Conservation (phyloP, 2,888 invertebrate genomes). For the Yponomeuta sedellus region DNA sequence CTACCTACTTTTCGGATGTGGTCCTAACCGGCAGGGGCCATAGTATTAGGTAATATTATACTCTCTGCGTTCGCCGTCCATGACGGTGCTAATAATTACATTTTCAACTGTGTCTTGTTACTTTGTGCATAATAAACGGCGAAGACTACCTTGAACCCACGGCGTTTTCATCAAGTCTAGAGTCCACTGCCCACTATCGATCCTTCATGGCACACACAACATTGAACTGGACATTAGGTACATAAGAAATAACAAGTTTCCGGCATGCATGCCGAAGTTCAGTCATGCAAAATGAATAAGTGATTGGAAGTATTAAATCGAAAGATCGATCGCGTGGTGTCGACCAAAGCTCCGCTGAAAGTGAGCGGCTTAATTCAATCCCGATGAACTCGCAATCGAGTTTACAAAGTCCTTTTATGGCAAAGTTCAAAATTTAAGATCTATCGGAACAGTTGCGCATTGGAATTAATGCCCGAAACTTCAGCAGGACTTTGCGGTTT, state of each 20-base stretch:
- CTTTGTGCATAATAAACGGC: no score
- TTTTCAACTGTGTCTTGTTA: no score
- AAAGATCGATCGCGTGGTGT: neutral
- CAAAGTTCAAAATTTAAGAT: neutral
- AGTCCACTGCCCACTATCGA: no score
- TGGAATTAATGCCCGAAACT: neutral
- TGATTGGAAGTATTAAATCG: neutral
- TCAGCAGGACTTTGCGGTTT: neutral
- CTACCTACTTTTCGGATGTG: no score
- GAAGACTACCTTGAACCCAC: no score
- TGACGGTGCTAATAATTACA: no score
- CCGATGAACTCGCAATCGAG: neutral
- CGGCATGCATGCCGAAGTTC: neutral
- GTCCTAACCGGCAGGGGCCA: neutral
- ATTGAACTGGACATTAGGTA: no score
- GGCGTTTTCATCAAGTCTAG: no score
- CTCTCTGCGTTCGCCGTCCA: no score
- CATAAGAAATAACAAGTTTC: no score
- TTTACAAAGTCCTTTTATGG: neutral
- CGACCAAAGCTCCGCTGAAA: neutral
- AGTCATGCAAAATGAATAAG: neutral
- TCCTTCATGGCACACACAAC: no score
- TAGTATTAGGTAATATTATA: no score
- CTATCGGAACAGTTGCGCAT: neutral
- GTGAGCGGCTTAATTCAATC: constrained; percentile 1